Conservation (phyloP, 2,113 vertebrate species). For the Genyomyrus donnyi region DNA sequence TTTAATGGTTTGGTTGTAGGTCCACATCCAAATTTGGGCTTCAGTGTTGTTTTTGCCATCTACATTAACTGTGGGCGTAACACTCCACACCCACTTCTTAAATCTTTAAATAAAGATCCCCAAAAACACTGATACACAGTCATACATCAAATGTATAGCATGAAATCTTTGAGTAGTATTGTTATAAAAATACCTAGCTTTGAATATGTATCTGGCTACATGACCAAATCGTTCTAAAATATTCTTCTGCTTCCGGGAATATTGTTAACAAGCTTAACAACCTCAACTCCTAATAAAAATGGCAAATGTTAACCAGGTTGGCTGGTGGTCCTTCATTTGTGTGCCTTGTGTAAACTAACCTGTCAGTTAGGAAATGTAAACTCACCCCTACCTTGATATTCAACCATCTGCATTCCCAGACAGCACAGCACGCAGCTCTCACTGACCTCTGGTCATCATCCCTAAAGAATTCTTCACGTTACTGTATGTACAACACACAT, state of each 20-base stretch:
- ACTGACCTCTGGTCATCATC: neutral
- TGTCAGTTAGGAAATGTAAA: neutral
- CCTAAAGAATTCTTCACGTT: neutral
- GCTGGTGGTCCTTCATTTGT: neutral
- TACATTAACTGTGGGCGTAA: neutral
- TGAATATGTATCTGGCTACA: neutral
- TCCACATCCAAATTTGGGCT: neutral
- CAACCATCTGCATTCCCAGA: neutral
- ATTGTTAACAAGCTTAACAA: neutral
- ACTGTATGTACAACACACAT: neutral
- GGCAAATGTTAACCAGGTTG: neutral
- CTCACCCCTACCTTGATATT: neutral
- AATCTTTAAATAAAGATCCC: neutral
- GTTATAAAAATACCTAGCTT: constrained; percentile 8
- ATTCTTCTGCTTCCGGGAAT: neutral
- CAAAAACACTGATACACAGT: neutral
- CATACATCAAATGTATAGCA: neutral
- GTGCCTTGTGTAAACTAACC: neutral
- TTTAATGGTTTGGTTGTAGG: neutral
- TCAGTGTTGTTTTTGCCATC: neutral
- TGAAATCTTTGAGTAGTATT: constrained; percentile 5
- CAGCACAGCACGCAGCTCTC: neutral
- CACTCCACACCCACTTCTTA: neutral
- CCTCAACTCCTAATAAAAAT: neutral
- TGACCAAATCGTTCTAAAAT: neutral